Evolutionary conservation across 2,113 vertebrate species (phyloP).

Genomic region (Barnardius zonarius): DNA sequence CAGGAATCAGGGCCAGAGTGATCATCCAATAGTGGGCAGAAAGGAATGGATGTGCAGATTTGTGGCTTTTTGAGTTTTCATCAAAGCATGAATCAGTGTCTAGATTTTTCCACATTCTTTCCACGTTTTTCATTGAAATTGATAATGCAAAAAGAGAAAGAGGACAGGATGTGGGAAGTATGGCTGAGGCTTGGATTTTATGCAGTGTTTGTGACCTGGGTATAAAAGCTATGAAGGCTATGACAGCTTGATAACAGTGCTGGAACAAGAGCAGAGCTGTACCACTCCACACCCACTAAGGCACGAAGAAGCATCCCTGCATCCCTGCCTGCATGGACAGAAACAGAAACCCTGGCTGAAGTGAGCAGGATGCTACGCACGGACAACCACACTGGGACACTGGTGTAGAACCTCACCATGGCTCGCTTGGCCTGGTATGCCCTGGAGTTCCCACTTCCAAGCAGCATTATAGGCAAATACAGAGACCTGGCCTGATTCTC

Average conservation of each 20-base stretch:
- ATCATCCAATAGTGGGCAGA: background rate
- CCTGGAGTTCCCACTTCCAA: rapidly evolving
- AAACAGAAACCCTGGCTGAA: background rate
- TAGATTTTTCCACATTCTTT: background rate
- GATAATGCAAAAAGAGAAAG: background rate
- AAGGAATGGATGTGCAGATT: background rate
- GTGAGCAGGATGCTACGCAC: background rate
- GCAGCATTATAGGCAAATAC: too few species aligned
- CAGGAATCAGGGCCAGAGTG: background rate
- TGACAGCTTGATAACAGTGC: background rate
- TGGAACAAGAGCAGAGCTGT: background rate
- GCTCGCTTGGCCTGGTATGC: background rate
- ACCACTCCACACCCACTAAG: background rate
- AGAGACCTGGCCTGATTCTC: too few species aligned
- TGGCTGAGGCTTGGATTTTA: background rate
- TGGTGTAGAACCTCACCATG: background rate
- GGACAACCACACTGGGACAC: background rate
- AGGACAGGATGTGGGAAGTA: background rate
- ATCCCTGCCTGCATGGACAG: background rate
- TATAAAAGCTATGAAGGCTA: background rate
- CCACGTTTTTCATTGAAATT: background rate
- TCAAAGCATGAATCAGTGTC: background rate
- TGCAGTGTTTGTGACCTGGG: background rate
- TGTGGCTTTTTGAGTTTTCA: background rate
- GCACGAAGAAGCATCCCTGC: background rate